A percentile compares a stretch with the other conserved stretches of the same genome.
Conservation (phyloP, 2,113 vertebrate species). For the Brevimyrus niger region DNA sequence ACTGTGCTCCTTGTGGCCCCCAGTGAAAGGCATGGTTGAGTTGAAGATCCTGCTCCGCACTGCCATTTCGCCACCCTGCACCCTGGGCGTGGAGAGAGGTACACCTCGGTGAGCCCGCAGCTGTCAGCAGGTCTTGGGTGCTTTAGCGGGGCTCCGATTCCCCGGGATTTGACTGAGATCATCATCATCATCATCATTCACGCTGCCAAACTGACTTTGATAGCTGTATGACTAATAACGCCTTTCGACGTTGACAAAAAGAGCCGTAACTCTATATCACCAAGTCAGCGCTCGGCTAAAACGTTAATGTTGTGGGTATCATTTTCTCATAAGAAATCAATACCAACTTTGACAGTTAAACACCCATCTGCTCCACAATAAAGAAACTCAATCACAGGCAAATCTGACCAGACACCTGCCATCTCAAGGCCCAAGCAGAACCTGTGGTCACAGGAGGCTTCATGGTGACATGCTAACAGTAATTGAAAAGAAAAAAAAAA, state of each 20-base stretch:
- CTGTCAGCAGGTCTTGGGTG: not conserved
- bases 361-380: not conserved
- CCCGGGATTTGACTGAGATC: not conserved
- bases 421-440: not conserved
- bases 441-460: not conserved
- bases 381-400: not conserved
- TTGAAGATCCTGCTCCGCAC: constrained; percentile 8
- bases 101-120: not conserved
- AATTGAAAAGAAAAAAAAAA: not conserved
- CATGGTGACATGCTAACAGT: not conserved
- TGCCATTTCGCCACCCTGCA: not conserved
- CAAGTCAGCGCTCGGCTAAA: not conserved
- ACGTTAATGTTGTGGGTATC: not conserved
- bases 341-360: not conserved
- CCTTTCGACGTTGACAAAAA: not conserved
- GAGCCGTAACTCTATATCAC: not conserved
- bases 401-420: not conserved
- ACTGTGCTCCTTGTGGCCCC: not conserved
- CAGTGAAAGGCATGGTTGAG: constrained; percentile 12
- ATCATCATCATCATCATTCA: not conserved
- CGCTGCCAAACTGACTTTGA: not conserved
- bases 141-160: not conserved
- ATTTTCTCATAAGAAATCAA: not conserved
- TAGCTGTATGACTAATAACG: not conserved
- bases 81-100: not conserved